Evolutionary conservation across 2,113 vertebrate genomes (phyloP).

Genomic region (Strix uralensis): DNA sequence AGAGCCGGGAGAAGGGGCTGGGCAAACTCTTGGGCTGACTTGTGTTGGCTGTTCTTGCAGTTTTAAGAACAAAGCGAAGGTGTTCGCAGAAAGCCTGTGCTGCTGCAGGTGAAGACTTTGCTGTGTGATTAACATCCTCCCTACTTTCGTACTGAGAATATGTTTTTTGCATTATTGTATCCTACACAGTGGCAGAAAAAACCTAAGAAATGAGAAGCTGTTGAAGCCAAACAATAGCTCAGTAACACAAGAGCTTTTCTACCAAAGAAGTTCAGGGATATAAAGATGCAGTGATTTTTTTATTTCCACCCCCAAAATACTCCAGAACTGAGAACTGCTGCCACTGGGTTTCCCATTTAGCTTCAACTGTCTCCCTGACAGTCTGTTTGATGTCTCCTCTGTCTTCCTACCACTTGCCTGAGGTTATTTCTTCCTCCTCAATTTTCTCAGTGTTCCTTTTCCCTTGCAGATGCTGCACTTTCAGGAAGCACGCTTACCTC

Average conservation of each 20-base stretch:
- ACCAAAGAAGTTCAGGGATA: background rate
- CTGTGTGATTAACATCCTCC: background rate
- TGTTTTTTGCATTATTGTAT: background rate
- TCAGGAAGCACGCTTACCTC: background rate
- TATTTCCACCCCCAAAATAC: background rate
- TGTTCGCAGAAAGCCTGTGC: background rate
- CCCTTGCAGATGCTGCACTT: background rate
- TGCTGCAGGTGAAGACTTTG: background rate
- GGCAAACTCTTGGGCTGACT: background rate
- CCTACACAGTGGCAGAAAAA: background rate
- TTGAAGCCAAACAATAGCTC: background rate
- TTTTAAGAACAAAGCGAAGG: background rate
- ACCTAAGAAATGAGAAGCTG: background rate
- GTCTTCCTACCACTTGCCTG: background rate
- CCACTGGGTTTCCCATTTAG: background rate
- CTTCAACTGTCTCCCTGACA: background rate
- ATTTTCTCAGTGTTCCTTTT: background rate
- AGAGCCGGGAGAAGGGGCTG: background rate
- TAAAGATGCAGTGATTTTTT: background rate
- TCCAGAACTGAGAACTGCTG: background rate
- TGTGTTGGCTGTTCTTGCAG: accelerated
- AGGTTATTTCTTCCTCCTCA: background rate
- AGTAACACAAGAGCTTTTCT: background rate
- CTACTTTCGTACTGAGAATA: background rate
- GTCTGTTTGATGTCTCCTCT: background rate